Conservation (phyloP, 2,888 invertebrate species). For the Caenorhabditis wallacei region DNA sequence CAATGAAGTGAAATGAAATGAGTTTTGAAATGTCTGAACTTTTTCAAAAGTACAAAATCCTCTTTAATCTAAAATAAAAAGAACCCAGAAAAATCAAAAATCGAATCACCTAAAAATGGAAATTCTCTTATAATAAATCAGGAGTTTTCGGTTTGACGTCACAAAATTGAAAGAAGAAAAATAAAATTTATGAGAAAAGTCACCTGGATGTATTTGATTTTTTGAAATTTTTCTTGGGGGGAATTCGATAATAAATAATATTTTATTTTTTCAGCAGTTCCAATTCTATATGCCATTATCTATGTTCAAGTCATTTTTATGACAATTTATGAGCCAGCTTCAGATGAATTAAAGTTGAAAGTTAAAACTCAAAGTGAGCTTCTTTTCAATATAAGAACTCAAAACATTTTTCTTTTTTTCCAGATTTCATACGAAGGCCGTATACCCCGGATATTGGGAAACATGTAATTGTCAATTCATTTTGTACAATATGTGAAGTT, state of each 20-base stretch:
- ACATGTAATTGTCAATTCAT: conserved; percentile 86
- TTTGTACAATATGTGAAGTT: conserved; percentile 84
- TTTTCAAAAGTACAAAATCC: no score
- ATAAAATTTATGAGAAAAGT: conserved; percentile 11
- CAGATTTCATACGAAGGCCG: conserved; percentile 39
- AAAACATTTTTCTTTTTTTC: no score
- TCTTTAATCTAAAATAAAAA: no score
- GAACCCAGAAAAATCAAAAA: background rate
- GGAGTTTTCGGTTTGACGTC: conserved; percentile 27
- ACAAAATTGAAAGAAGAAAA: conserved; percentile 2
- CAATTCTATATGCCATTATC: conserved; percentile 27
- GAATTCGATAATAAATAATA: background rate
- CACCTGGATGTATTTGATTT: conserved; percentile 7
- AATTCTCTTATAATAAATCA: conserved; percentile 18
- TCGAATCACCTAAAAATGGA: background rate
- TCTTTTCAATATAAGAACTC: no score
- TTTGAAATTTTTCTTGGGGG: background rate
- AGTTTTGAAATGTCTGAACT: background rate
- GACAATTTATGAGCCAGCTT: conserved; percentile 53
- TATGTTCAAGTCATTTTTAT: conserved; percentile 51
- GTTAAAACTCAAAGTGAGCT: conserved; percentile 29
- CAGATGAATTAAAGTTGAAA: conserved; percentile 42
- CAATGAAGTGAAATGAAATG: background rate
- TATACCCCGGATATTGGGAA: conserved; percentile 78
- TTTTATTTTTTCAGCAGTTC: conserved; percentile 49